A percentile compares a stretch with the other conserved stretches of the same genome.
These are phyloP conservation scores for Tethea ocularis DNA, from an alignment of 2,888 invertebrate species.

Conservation along the genomic window DNA sequence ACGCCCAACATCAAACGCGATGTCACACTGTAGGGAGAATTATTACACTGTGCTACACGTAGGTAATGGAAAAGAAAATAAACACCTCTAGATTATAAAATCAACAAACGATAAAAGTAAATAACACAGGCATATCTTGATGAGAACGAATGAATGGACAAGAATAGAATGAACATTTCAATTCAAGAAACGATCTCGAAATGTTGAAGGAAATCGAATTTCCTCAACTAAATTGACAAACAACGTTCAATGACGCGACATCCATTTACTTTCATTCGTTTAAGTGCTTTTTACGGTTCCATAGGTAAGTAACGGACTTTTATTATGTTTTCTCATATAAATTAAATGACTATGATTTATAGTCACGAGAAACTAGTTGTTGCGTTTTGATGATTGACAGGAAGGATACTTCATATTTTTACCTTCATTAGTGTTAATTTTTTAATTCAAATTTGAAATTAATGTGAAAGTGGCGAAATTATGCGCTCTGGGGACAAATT, in stretches of 20 bases:
- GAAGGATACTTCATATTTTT: too few species aligned
- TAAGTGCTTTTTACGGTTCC: constrained; percentile 7
- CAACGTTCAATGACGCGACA: constrained; percentile 29
- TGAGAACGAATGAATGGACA: constrained; percentile 30
- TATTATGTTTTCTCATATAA: not conserved
- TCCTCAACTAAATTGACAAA: constrained; percentile 37
- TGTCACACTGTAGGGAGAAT: too few species aligned
- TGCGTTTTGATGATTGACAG: too few species aligned
- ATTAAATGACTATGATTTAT: not conserved
- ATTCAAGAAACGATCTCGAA: constrained; percentile 32
- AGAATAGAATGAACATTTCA: constrained; percentile 23
- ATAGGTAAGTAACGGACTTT: not conserved
- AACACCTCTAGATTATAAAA: too few species aligned
- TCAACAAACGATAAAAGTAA: not conserved
- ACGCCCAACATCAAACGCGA: too few species aligned
- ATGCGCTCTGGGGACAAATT: too few species aligned
- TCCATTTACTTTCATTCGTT: constrained; percentile 23
- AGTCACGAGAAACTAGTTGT: not conserved
- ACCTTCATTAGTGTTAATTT: too few species aligned
- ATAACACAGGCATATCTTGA: not conserved
- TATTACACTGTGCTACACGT: too few species aligned
- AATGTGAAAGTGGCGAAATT: too few species aligned
- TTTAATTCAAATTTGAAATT: too few species aligned
- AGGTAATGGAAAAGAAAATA: too few species aligned
- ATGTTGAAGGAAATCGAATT: constrained; percentile 40